Conservation (phyloP, 2,797 vertebrate species). For the Prionace glauca region DNA sequence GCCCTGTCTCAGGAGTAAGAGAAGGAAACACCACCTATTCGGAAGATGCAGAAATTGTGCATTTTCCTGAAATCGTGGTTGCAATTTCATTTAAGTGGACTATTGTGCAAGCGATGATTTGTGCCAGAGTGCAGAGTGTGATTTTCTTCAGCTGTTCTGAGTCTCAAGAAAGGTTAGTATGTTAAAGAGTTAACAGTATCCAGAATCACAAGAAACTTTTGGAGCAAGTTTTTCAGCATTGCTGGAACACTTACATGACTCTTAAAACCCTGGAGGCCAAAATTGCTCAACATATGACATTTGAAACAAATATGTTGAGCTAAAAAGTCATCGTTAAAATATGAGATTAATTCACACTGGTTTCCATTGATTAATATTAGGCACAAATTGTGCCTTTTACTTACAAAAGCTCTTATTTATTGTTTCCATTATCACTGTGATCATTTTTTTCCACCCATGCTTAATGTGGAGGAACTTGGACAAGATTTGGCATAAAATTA, state of each 20-base stretch:
- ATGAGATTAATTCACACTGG: constrained; percentile 66
- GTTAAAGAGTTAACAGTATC: constrained; percentile 45
- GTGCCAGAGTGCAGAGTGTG: not conserved
- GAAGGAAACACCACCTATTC: not conserved
- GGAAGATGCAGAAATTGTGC: constrained; percentile 10
- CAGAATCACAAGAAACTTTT: constrained; percentile 54
- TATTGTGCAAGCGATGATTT: not conserved
- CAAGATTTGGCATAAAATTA: constrained; percentile 62
- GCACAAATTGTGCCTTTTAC: constrained; percentile 52
- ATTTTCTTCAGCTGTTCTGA: not conserved
- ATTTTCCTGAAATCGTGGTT: not conserved
- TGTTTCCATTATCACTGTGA: constrained; percentile 68
- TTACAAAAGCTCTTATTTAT: constrained; percentile 57
- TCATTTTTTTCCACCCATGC: constrained; percentile 65
- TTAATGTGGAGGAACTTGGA: constrained; percentile 60
- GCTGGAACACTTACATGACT: constrained; percentile 60
- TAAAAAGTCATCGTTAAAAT: constrained; percentile 74
- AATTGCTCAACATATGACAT: constrained; percentile 72
- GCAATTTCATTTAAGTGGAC: not conserved
- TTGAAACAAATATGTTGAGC: constrained; percentile 63
- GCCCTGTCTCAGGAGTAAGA: not conserved
- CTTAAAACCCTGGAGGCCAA: constrained; percentile 58
- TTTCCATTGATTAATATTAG: constrained; percentile 70
- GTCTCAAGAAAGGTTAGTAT: not conserved
- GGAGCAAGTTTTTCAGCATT: constrained; percentile 48